Evolutionary conservation across 2,888 invertebrate species (phyloP), one percentile per base, ranked within the genome.

Genomic region (Charanyca ferruginea): DNA sequence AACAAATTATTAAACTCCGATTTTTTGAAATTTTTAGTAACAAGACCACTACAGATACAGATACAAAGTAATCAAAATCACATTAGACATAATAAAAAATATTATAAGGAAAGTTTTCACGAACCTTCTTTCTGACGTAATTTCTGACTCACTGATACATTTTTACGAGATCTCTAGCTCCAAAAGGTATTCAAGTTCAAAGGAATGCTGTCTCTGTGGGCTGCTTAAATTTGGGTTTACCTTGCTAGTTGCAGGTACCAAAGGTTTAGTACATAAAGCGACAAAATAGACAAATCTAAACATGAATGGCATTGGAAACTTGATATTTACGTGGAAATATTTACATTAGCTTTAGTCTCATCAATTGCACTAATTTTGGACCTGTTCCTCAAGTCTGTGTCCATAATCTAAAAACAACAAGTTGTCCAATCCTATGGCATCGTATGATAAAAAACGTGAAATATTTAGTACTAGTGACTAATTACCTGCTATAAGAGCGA

Each of bases 141-240:
- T 54, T 11, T 11, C 23, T 72, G 77, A 72, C 38, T 61, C 77
- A 77, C 18, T 45, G 35, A 16, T 66, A 42, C 47, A 45, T 67
- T 72, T 72, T 63, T 67, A 63, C 3, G 25, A 48, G 28, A 25
- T 48, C 62, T 63, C 62, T 53, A 53, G 35, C 49, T 57, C 1
- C 28, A 53, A 57, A 72, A 44, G 55, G 73, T 60, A 58, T 67
- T 52, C 42, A 42, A 28, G 23, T 23, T 28, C 18, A 18, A 42
- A 47, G 48, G 73, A 75, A 77, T 75, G 72, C 63, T 52, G 77
- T 58, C 25, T 48, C 53, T 23, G 63, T 77, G 60, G 73, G 63
- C 13, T 42, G 73, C 13, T 20, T 38, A n/a, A 25, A 35, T 20
- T 25, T 61, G 57, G 59, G 18, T 32, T 16, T 49, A 49, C n/a